Base-by-base conservation (phyloP, 1,140 invertebrate species). In the Drosophila ohnishii region DNA sequence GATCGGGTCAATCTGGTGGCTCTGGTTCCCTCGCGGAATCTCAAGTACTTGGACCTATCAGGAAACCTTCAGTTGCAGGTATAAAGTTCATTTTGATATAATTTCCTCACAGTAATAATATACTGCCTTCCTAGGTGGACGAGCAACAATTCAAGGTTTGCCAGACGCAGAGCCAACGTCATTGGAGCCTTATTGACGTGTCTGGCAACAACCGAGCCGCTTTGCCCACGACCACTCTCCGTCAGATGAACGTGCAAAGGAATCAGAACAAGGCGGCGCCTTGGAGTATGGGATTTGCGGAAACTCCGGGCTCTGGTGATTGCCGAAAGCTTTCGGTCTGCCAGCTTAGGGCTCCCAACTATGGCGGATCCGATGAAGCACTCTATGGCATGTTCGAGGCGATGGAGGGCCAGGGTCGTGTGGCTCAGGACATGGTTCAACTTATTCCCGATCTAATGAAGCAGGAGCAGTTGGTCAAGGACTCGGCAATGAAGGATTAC, bases 21-120 rank as follows among this genome's bases (percentile, higher is more conserved):
- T 2, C 83, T 97, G 28, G 95, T 97, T 34, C 95, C 96, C 22
- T 73, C 80, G 5, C 95, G 96, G 44, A 96, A 96, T 88, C 92
- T 97, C 10, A 96, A 96, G 85, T 97, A 96, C 90, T 92, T 97
- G 39, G 96, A 97, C 84, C 94, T 97, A 80, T 97, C 96, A 0
- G 96, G 96, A 58, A 97, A 97, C 82, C 93, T 94, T 19, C 94
- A 96, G 79, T 91, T 97, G 8, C 95, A 96, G 92, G 73, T 75
- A 37, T 7, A 11, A 5, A 28, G 0, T 50, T 9, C 7, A 11
- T 50, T 32, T 11, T 16, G 5, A 2, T 7, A 28, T 13, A 2
- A 34, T 3, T 0, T 16, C 6, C 2, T 8, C 0, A 7, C n/a
- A 16, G 7, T 37, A 13, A 30, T 10, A 19, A 25, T 22, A 30